A percentile compares a stretch with the other conserved stretches of the same genome.
Conservation (phyloP, 2,888 invertebrate species). For the Nephrotoma guestfalica region DNA sequence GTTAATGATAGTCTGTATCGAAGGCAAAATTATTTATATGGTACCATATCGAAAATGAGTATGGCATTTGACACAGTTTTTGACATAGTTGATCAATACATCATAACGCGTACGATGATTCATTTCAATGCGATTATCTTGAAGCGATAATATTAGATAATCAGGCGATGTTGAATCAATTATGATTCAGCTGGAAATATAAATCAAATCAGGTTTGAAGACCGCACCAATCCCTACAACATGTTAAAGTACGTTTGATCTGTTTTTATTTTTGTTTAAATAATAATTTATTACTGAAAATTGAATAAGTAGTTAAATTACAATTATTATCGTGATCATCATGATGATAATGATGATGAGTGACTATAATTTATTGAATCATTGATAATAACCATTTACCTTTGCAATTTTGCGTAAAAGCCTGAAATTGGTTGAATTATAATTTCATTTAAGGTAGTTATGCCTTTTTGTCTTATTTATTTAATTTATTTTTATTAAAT, state of each 20-base stretch:
- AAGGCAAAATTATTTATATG: background rate
- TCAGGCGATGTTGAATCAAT: background rate
- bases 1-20: background rate
- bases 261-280: background rate
- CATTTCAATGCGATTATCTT: background rate
- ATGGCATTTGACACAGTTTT: background rate
- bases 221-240: background rate
- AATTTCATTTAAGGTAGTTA: background rate
- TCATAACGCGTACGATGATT: background rate
- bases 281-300: background rate
- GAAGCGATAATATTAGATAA: background rate
- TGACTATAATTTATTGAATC: background rate
- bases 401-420: background rate
- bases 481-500: background rate
- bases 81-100: background rate
- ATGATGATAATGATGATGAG: background rate
- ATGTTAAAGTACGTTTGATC: background rate
- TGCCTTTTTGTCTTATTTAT: background rate
- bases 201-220: background rate
- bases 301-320: background rate
- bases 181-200: background rate
- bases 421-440: background rate
- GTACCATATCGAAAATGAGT: background rate
- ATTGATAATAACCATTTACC: background rate
- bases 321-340: background rate